phyloP scores from a whole-genome alignment of 1,140 invertebrate species.

The Sarcophaga peregrina region DNA sequence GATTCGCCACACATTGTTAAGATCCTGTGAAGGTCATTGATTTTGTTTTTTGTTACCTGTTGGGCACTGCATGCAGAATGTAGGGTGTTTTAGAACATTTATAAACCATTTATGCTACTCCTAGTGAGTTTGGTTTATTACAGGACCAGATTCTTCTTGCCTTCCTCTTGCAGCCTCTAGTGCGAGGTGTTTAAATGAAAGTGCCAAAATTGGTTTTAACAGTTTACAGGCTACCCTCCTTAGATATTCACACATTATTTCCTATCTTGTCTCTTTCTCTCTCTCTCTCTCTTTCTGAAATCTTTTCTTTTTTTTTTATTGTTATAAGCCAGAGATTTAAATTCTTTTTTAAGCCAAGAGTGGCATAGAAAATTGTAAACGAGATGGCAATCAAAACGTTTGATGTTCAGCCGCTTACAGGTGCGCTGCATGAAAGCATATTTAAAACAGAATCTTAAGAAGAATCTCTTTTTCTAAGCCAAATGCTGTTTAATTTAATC shows the following conservation, averaged over 20 bases:
- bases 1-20: slow-evolving; percentile 64
- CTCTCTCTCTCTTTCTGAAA: not conserved
- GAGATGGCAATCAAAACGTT: slow-evolving; percentile 44
- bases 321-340: not conserved
- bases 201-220: slow-evolving; percentile 29
- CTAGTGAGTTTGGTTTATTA: not conserved
- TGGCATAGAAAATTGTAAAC: slow-evolving; percentile 61
- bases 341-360: slow-evolving; percentile 9
- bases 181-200: slow-evolving; percentile 44
- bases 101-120: slow-evolving; percentile 40
- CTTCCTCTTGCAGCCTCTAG: slow-evolving; percentile 18
- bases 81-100: slow-evolving; percentile 41
- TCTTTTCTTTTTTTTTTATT: not conserved
- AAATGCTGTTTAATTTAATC: slow-evolving; percentile 6
- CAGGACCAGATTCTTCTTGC: not conserved
- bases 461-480: not conserved
- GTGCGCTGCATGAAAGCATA: not conserved
- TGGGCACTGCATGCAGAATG: not conserved
- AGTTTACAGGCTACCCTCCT: not conserved
- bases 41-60: slow-evolving; percentile 2
- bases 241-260: not conserved
- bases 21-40: slow-evolving; percentile 29
- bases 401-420: slow-evolving; percentile 28
- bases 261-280: not conserved
- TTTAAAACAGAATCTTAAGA: not conserved